Evolutionary conservation across 1,140 invertebrate genomes (phyloP).

Genomic region (Vollenhovia emeryi): DNA sequence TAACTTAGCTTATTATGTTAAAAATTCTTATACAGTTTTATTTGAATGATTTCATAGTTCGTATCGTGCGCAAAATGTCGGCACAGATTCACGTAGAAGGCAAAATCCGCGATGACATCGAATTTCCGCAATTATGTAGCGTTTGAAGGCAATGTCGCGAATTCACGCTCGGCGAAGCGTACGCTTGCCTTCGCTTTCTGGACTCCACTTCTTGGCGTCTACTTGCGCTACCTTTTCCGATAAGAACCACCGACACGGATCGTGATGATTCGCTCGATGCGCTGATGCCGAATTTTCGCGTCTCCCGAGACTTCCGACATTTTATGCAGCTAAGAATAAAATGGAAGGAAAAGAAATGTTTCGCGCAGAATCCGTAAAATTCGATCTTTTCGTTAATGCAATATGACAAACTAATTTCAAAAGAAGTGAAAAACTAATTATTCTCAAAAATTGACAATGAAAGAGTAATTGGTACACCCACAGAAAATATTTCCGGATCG

Average conservation of each 20-base stretch:
- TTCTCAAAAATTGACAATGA: neutral
- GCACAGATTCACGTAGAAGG: neutral
- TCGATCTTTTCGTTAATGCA: neutral
- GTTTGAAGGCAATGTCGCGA: conserved; percentile 62
- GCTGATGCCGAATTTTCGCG: neutral
- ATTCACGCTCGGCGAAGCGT: conserved; percentile 59
- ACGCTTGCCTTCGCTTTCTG: conserved; percentile 62
- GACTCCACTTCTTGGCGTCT: conserved; percentile 45
- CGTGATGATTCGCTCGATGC: conserved; percentile 55
- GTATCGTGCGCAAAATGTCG: neutral
- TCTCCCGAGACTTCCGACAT: conserved; percentile 14
- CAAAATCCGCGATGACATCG: conserved; percentile 30
- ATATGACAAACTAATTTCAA: neutral
- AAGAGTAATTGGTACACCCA: neutral
- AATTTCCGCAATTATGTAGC: conserved; percentile 57
- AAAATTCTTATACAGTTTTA: neutral
- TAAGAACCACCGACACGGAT: conserved; percentile 52
- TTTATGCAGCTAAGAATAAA: conserved; percentile 20
- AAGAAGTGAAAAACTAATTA: neutral
- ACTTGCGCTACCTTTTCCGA: conserved; percentile 63
- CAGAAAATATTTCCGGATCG: too few species aligned
- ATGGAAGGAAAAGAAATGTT: conserved; percentile 7
- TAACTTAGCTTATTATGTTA: neutral
- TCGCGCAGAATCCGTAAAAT: neutral
- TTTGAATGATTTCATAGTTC: neutral